These are phyloP conservation scores for Edolisoma coerulescens DNA, from an alignment of 2,113 vertebrate genomes.

Conservation along the genomic window DNA sequence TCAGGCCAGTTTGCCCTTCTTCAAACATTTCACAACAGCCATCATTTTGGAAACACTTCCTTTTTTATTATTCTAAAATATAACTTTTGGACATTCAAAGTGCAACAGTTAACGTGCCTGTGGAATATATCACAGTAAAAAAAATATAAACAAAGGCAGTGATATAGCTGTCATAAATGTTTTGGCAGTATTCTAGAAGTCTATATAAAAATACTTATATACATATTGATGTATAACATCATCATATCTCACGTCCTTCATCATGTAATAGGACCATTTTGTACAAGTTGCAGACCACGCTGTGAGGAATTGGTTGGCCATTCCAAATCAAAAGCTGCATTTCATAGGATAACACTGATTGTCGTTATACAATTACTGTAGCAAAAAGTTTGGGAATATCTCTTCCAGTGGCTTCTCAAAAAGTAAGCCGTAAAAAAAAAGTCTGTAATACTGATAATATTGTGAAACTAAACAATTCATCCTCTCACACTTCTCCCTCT, in stretches of 20 bases:
- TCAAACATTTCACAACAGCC: conserved; percentile 76
- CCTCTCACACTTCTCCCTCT: not conserved
- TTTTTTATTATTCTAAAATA: conserved; percentile 86
- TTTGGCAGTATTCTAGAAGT: conserved; percentile 83
- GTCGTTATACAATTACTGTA: conserved; percentile 64
- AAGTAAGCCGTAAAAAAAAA: conserved; percentile 62
- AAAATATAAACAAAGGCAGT: conserved; percentile 88
- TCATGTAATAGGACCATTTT: conserved; percentile 77
- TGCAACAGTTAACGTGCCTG: conserved; percentile 93
- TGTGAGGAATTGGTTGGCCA: conserved; percentile 64
- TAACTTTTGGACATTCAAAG: conserved; percentile 88
- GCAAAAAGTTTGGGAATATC: conserved; percentile 41
- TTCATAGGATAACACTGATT: conserved; percentile 72
- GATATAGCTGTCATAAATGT: conserved; percentile 89
- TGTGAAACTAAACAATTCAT: not conserved
- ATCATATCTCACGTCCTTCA: conserved; percentile 79
- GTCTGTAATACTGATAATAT: conserved; percentile 37
- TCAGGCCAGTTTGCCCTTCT: conserved; percentile 58
- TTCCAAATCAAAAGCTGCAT: conserved; percentile 66
- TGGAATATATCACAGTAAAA: conserved; percentile 90
- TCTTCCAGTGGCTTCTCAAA: conserved; percentile 62
- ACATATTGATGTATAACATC: conserved; percentile 93
- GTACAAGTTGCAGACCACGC: conserved; percentile 72
- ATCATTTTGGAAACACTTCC: conserved; percentile 72
- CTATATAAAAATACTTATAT: conserved; percentile 84